Conservation (phyloP, 2,797 vertebrate genomes). For the Ataeniobius toweri region DNA sequence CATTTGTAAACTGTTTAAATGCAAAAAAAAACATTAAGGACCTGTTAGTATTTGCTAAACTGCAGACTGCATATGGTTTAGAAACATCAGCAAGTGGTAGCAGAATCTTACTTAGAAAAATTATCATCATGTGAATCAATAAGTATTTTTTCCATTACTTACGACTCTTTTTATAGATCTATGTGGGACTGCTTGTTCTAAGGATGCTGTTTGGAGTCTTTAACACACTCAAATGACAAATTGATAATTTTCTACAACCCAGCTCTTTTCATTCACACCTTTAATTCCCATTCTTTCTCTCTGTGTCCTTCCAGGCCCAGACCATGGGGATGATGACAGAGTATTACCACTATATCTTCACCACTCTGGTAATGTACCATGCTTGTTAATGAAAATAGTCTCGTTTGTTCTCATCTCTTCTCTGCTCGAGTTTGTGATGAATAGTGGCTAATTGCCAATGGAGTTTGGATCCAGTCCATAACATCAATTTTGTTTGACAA, state of each 20-base stretch:
- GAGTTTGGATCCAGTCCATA: conserved; percentile 72
- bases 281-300: conserved; percentile 40
- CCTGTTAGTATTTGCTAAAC: conserved; percentile 22
- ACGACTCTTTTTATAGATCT: conserved; percentile 2
- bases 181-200: conserved; percentile 38
- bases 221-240: conserved; percentile 47
- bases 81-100: conserved; percentile 13
- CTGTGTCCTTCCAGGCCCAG: conserved; percentile 87
- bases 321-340: conserved; percentile 99
- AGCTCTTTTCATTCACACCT: conserved; percentile 39
- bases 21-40: conserved; percentile 55
- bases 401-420: conserved; percentile 67
- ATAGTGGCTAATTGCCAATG: conserved; percentile 77
- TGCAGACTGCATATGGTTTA: conserved; percentile 39
- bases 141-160: neutral
- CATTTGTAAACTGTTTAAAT: conserved; percentile 64
- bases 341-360: conserved; percentile 99
- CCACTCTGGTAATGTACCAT: conserved; percentile 94
- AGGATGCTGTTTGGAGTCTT: conserved; percentile 41
- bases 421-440: conserved; percentile 70
- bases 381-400: conserved; percentile 74
- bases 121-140: conserved; percentile 25
- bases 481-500: conserved; percentile 79
- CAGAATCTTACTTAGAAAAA: conserved; percentile 18
- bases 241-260: conserved; percentile 38